A percentile compares a stretch with the other conserved stretches of the same genome.
Evolutionary conservation across 1,140 invertebrate genomes (phyloP).

Genomic region (Euura lappo): DNA sequence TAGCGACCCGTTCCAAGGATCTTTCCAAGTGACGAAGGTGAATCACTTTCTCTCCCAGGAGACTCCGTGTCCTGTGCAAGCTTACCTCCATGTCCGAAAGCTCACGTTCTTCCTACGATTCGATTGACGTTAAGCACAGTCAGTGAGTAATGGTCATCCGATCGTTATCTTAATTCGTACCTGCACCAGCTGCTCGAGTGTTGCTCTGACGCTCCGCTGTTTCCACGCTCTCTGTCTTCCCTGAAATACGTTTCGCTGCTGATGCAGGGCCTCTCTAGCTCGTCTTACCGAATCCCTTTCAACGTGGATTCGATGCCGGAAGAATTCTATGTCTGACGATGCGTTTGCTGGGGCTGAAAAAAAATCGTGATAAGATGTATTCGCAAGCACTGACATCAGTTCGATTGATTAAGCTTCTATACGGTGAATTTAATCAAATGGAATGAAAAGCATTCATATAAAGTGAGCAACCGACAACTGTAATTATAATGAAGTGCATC

Average conservation of each 20-base stretch:
- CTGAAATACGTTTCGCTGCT: slow-evolving; percentile 63
- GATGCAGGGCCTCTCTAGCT: slow-evolving; percentile 72
- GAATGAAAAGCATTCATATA: too few species aligned
- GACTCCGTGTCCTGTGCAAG: slow-evolving; percentile 75
- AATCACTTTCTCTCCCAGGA: slow-evolving; percentile 81
- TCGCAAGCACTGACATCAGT: slow-evolving; percentile 15
- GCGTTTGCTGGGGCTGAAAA: slow-evolving; percentile 52
- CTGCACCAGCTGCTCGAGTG: slow-evolving; percentile 69
- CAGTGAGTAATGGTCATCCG: neutral
- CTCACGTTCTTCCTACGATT: slow-evolving; percentile 73
- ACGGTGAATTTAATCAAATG: too few species aligned
- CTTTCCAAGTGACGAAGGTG: slow-evolving; percentile 77
- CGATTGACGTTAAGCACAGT: neutral
- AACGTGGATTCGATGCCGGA: slow-evolving; percentile 77
- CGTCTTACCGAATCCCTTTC: slow-evolving; percentile 78
- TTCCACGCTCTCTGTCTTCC: slow-evolving; percentile 67
- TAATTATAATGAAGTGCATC: too few species aligned
- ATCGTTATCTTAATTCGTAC: slow-evolving; percentile 37
- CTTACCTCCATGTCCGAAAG: slow-evolving; percentile 82
- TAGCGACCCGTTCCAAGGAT: slow-evolving; percentile 68
- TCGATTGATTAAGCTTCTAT: neutral
- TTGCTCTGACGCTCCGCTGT: slow-evolving; percentile 65
- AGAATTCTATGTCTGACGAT: slow-evolving; percentile 78
- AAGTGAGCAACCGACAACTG: too few species aligned
- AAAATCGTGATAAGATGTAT: neutral